Percentiles rank a stretch among this genome's conserved stretches.
Conservation (phyloP, 2,888 invertebrate genomes). For the Meteorus colon region DNA sequence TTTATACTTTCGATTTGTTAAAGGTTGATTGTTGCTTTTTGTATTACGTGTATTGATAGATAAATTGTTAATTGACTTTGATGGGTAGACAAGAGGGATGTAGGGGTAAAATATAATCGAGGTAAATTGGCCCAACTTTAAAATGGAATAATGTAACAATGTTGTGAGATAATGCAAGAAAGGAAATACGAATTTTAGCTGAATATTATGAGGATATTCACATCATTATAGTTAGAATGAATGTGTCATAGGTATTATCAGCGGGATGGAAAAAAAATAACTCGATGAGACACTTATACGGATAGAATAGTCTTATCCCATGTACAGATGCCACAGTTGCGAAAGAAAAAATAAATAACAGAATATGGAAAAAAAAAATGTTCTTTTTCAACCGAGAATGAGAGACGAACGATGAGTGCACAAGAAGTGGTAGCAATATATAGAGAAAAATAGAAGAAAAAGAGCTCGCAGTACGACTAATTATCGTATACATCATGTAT, state of each 20-base stretch:
- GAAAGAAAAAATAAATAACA: constrained; percentile 18
- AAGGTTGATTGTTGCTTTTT: neutral
- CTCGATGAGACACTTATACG: neutral
- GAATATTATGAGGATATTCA: neutral
- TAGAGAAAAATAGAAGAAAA: constrained; percentile 42
- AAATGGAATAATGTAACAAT: neutral
- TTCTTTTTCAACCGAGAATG: constrained; percentile 7
- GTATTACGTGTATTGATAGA: constrained; percentile 10
- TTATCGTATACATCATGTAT: constrained; percentile 57
- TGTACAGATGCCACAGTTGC: neutral
- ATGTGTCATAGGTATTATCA: neutral
- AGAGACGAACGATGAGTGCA: constrained; percentile 14
- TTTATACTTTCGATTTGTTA: neutral
- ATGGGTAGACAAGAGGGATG: neutral
- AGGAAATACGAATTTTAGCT: neutral
- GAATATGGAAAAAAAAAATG: neutral
- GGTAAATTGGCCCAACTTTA: constrained; percentile 11
- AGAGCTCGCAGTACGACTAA: constrained; percentile 56
- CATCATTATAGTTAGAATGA: neutral
- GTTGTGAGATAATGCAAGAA: neutral
- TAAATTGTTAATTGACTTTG: constrained; percentile 26
- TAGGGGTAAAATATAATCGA: constrained; percentile 11
- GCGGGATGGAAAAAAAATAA: neutral
- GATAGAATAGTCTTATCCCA: constrained; percentile 18
- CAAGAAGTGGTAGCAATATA: constrained; percentile 25